phyloP scores from a whole-genome alignment of 1,140 invertebrate species.

The Pissodes strobi region DNA sequence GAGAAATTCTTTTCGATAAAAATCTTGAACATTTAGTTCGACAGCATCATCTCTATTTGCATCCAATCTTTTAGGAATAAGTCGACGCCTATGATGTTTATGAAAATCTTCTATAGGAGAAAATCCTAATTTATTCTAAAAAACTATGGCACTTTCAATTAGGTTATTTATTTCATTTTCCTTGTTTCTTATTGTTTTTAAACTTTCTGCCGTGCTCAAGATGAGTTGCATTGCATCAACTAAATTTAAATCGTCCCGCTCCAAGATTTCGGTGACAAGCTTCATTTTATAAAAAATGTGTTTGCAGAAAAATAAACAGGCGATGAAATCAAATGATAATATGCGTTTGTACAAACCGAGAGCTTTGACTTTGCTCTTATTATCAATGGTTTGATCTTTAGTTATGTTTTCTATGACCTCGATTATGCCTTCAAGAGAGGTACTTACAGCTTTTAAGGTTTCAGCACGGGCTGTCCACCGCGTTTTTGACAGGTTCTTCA shows the following conservation, averaged over 20 bases:
- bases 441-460: neutral
- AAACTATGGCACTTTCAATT: neutral
- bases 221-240: neutral
- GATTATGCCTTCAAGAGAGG: neutral
- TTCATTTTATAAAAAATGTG: neutral
- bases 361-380: neutral
- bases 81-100: neutral
- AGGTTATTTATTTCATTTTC: neutral
- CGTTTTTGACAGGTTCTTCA: neutral
- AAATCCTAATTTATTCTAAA: neutral
- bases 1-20: neutral
- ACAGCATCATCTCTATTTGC: neutral
- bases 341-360: neutral
- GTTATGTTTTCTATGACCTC: neutral
- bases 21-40: neutral
- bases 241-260: neutral
- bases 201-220: neutral
- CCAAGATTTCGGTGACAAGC: neutral
- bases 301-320: neutral
- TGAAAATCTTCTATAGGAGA: neutral
- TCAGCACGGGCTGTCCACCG: slow-evolving; percentile 3
- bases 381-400: neutral
- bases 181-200: neutral
- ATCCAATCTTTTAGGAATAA: neutral
- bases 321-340: neutral